These are phyloP conservation scores for Setophaga petechia DNA, from an alignment of 2,113 vertebrate species.

Conservation along the genomic window DNA sequence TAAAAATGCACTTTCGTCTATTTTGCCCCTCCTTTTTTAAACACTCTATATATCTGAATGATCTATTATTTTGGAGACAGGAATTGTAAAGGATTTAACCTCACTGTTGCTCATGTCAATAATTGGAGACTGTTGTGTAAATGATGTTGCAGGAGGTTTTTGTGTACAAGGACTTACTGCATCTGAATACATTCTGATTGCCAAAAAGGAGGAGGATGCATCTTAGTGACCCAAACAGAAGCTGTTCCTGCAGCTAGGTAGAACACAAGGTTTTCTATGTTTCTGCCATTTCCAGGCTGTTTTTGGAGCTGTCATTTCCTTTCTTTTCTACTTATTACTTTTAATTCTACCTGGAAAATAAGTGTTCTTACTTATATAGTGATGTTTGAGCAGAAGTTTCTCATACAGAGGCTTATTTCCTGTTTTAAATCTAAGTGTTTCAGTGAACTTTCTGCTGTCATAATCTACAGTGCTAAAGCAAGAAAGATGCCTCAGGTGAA, in stretches of 20 bases:
- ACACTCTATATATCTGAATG: neutral
- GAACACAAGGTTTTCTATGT: neutral
- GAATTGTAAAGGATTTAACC: neutral
- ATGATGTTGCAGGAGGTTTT: neutral
- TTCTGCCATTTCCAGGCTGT: neutral
- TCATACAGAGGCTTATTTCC: neutral
- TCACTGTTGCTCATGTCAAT: neutral
- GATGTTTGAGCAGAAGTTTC: neutral
- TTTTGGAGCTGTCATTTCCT: neutral
- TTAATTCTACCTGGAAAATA: neutral
- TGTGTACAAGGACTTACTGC: neutral
- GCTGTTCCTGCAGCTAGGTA: neutral
- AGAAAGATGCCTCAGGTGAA: neutral
- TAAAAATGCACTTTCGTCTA: neutral
- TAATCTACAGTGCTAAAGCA: neutral
- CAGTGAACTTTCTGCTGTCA: neutral
- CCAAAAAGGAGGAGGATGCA: neutral
- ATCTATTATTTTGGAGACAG: neutral
- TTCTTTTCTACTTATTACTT: neutral
- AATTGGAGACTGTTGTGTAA: neutral
- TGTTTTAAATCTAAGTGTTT: neutral
- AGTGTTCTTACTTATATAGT: neutral
- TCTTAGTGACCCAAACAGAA: neutral
- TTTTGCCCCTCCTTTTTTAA: rapidly evolving
- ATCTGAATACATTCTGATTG: neutral